These are phyloP conservation scores for Leptinotarsa lineolata DNA, from an alignment of 1,140 invertebrate species.

Conservation along the genomic window DNA sequence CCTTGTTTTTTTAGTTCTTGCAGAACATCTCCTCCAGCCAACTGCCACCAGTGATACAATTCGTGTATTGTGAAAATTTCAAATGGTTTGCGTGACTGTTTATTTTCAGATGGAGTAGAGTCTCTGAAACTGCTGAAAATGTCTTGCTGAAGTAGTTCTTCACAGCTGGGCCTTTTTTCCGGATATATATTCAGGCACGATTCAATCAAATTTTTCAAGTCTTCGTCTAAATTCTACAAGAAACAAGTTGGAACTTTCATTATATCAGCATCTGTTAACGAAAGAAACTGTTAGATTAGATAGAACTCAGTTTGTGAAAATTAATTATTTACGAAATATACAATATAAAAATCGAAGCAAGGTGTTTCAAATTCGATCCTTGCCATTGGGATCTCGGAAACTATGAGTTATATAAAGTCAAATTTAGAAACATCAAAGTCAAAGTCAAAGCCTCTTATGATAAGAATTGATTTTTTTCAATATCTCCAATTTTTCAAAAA, in stretches of 20 bases:
- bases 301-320: too few relatives aligned
- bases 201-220: slow-evolving; percentile 68
- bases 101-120: slow-evolving; percentile 43
- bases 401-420: too few relatives aligned
- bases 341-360: too few relatives aligned
- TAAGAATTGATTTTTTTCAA: too few relatives aligned
- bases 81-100: slow-evolving; percentile 49
- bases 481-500: too few relatives aligned
- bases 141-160: slow-evolving; percentile 62
- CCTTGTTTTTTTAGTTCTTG: slow-evolving; percentile 89
- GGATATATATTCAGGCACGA: slow-evolving; percentile 71
- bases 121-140: slow-evolving; percentile 57
- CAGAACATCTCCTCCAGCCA: slow-evolving; percentile 92
- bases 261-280: too few relatives aligned
- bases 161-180: slow-evolving; percentile 64
- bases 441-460: too few relatives aligned
- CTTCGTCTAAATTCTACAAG: slow-evolving; percentile 64
- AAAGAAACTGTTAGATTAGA: too few relatives aligned
- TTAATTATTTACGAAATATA: too few relatives aligned
- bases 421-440: too few relatives aligned
- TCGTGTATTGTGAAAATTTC: slow-evolving; percentile 52
- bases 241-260: slow-evolving; percentile 32
- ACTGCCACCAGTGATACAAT: slow-evolving; percentile 92
- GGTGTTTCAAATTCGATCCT: too few relatives aligned
- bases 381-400: too few relatives aligned